A percentile compares a stretch with the other conserved stretches of the same genome.
Conservation (phyloP, 2,888 invertebrate genomes). For the Celastrina argiolus region DNA sequence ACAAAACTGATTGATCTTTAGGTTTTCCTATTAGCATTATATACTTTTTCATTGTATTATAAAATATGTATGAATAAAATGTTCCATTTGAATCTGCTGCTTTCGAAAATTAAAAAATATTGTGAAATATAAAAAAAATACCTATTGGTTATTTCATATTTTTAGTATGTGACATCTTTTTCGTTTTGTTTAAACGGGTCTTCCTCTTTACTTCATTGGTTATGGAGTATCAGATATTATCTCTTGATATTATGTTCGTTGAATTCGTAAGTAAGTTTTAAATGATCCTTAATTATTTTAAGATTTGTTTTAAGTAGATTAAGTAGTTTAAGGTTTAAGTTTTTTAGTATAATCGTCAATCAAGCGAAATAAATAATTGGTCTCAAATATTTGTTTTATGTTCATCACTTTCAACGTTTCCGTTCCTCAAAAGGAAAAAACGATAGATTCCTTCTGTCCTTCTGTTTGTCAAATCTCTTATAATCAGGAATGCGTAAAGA, state of each 20-base stretch:
- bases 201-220: conserved; percentile 15
- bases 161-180: not conserved
- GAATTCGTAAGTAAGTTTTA: not conserved
- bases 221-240: conserved; percentile 22
- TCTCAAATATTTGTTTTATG: not conserved
- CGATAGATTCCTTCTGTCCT: no score
- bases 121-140: no score
- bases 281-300: not conserved
- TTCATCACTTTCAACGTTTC: no score
- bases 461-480: no score
- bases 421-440: no score
- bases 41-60: no score
- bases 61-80: no score
- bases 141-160: not conserved
- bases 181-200: not conserved
- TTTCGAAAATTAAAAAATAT: not conserved
- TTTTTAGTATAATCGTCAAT: not conserved
- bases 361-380: no score
- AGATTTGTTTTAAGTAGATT: not conserved
- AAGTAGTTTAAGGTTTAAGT: not conserved
- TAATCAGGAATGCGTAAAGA: no score
- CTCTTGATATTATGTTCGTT: conserved; percentile 23
- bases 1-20: no score
- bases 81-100: not conserved
- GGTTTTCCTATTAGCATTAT: no score